These are phyloP conservation scores for Corella eumyota DNA, from an alignment of 23 tunicate species.

Conservation along the genomic window DNA sequence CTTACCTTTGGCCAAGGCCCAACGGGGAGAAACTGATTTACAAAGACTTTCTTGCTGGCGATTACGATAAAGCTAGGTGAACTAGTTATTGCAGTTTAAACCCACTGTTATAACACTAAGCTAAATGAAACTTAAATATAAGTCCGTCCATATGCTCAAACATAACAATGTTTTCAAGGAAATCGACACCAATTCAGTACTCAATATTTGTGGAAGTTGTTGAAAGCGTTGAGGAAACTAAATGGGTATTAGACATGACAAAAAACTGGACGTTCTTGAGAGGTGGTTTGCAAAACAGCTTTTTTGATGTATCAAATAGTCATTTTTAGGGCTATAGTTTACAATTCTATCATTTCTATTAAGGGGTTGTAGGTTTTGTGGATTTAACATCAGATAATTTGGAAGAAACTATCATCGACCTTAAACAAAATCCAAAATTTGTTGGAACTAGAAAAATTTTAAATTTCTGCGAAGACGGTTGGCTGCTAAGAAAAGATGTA, in stretches of 20 bases:
- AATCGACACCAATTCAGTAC: conserved; percentile 21
- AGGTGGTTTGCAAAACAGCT: conserved; percentile 11
- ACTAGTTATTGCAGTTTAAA: background rate
- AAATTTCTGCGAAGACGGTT: conserved; percentile 30
- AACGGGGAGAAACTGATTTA: conserved; percentile 30
- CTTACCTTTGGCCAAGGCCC: conserved; percentile 49
- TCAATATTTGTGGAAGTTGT: conserved; percentile 61
- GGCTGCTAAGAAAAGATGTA: conserved; percentile 63
- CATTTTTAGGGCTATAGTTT: background rate
- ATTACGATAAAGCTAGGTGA: conserved; percentile 60
- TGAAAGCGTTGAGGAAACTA: conserved; percentile 53
- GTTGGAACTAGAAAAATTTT: conserved; percentile 68
- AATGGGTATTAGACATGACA: conserved; percentile 44
- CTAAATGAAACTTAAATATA: no score
- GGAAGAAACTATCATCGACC: conserved; percentile 23
- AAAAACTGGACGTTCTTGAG: conserved; percentile 19
- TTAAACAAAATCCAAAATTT: conserved; percentile 39
- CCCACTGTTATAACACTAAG: no score
- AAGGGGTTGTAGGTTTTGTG: conserved; percentile 82
- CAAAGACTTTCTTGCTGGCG: conserved; percentile 29
- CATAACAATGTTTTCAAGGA: conserved; percentile 25
- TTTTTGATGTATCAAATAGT: background rate
- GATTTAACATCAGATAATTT: conserved; percentile 32
- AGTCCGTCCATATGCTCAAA: no score
- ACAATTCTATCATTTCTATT: background rate